These are phyloP conservation scores for Engraulis encrasicolus DNA, from an alignment of 2,113 vertebrate genomes.

Conservation along the genomic window DNA sequence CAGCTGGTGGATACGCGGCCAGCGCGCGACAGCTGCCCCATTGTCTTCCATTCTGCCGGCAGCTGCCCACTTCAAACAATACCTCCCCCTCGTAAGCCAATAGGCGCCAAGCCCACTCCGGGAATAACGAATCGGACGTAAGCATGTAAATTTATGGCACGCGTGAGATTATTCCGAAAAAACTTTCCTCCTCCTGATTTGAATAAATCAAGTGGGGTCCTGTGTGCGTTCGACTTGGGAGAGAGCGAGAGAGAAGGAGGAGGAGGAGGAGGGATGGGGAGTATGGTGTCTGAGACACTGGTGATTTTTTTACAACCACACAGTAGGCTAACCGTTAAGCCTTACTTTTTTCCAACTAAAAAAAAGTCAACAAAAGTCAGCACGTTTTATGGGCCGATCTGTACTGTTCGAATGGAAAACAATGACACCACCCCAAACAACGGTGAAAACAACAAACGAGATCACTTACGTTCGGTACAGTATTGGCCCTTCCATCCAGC, in stretches of 20 bases:
- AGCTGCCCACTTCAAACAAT: constrained; percentile 92
- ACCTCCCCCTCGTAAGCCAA: constrained; percentile 84
- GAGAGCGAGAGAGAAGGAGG: constrained; percentile 40
- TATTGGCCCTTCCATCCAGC: constrained; percentile 96
- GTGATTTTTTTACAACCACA: constrained; percentile 69
- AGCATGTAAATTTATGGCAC: constrained; percentile 95
- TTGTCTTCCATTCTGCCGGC: constrained; percentile 94
- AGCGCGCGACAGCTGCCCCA: constrained; percentile 98
- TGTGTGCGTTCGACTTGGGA: constrained; percentile 53
- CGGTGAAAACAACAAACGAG: background rate
- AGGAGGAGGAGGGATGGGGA: constrained; percentile 62
- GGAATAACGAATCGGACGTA: constrained; percentile 74
- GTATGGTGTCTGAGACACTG: constrained; percentile 71
- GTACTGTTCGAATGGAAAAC: background rate
- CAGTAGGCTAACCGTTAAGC: constrained; percentile 67
- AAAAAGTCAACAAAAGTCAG: background rate
- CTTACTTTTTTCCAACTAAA: constrained; percentile 18
- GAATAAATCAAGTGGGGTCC: constrained; percentile 81
- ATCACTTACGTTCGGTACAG: constrained; percentile 93
- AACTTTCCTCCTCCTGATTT: constrained; percentile 82
- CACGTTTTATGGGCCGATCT: background rate
- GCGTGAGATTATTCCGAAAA: constrained; percentile 88
- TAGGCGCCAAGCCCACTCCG: constrained; percentile 71
- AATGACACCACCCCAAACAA: background rate
- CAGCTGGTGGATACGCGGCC: constrained; percentile 98